Percentiles rank a stretch among this genome's conserved stretches.
phyloP scores from a whole-genome alignment of 1,140 invertebrate species.

The Nasonia giraulti region DNA sequence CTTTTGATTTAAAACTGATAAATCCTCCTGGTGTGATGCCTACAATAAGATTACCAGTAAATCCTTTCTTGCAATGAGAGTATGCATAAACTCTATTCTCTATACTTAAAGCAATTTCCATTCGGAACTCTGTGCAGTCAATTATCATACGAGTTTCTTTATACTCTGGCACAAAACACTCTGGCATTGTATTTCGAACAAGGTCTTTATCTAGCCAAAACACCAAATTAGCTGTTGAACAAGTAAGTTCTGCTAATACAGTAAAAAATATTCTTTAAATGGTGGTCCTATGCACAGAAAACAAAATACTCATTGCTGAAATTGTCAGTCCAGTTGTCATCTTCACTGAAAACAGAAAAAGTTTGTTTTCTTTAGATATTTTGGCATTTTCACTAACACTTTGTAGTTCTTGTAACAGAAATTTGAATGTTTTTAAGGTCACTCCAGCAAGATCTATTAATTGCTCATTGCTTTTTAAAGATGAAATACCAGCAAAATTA shows the following conservation, averaged over 20 bases:
- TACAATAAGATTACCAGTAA: constrained; percentile 65
- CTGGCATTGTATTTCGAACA: constrained; percentile 44
- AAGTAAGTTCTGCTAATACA: constrained; percentile 20
- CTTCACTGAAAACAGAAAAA: background rate
- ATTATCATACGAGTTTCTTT: constrained; percentile 43
- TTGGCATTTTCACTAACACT: too few species aligned
- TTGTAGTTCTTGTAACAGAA: too few species aligned
- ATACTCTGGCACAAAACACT: constrained; percentile 24
- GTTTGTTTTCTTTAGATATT: too few species aligned
- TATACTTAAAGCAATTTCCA: constrained; percentile 61
- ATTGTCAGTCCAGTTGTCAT: background rate
- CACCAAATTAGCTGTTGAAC: constrained; percentile 26
- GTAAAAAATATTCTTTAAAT: constrained; percentile 40
- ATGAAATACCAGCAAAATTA: too few species aligned
- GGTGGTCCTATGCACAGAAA: constrained; percentile 13
- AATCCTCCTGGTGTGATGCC: constrained; percentile 67
- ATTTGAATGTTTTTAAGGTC: too few species aligned
- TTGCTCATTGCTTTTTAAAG: too few species aligned
- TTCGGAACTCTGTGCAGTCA: constrained; percentile 64
- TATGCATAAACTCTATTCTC: constrained; percentile 60
- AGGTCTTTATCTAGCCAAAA: constrained; percentile 35
- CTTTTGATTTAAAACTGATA: constrained; percentile 67
- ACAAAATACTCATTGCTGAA: background rate
- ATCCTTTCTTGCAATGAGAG: constrained; percentile 68
- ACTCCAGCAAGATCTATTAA: too few species aligned